phyloP scores from a whole-genome alignment of 2,888 invertebrate genomes.

The Crocallis elinguaria region DNA sequence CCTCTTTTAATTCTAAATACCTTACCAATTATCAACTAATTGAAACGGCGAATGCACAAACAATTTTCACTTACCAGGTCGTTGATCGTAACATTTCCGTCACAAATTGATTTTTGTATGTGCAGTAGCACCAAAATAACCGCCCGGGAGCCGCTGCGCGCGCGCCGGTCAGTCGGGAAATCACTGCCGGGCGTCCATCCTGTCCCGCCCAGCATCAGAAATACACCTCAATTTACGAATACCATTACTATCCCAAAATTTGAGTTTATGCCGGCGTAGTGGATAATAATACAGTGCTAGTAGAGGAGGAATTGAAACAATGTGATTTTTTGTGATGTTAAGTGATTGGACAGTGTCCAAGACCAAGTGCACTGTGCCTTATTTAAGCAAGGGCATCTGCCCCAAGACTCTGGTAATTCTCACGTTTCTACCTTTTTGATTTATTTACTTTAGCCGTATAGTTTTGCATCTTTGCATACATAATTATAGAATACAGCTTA shows the following conservation, averaged over 20 bases:
- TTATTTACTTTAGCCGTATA: not conserved
- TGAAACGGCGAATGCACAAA: slow-evolving; percentile 39
- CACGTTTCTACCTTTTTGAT: not conserved
- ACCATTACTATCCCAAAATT: slow-evolving; percentile 40
- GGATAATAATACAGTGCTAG: slow-evolving; percentile 37
- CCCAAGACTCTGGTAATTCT: slow-evolving; percentile 59
- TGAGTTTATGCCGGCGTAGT: slow-evolving; percentile 35
- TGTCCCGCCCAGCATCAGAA: slow-evolving; percentile 58
- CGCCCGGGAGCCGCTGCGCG: slow-evolving; percentile 76
- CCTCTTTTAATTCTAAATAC: not conserved
- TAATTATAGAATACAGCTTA: not conserved
- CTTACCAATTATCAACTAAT: not conserved
- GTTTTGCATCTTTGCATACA: not conserved
- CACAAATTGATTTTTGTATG: slow-evolving; percentile 78
- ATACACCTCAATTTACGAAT: slow-evolving; percentile 48
- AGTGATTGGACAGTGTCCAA: slow-evolving; percentile 66
- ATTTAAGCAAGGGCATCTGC: slow-evolving; percentile 54
- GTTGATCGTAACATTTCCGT: slow-evolving; percentile 83
- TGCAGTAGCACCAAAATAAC: slow-evolving; percentile 82
- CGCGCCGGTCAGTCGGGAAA: slow-evolving; percentile 61
- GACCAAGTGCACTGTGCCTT: slow-evolving; percentile 67
- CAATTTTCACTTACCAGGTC: slow-evolving; percentile 70
- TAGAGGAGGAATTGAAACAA: slow-evolving; percentile 48
- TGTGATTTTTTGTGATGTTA: slow-evolving; percentile 47
- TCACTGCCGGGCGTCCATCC: slow-evolving; percentile 57